Evolutionary conservation across 2,113 vertebrate genomes (phyloP).

Genomic region (Sinocyclocheilus rhinocerous): DNA sequence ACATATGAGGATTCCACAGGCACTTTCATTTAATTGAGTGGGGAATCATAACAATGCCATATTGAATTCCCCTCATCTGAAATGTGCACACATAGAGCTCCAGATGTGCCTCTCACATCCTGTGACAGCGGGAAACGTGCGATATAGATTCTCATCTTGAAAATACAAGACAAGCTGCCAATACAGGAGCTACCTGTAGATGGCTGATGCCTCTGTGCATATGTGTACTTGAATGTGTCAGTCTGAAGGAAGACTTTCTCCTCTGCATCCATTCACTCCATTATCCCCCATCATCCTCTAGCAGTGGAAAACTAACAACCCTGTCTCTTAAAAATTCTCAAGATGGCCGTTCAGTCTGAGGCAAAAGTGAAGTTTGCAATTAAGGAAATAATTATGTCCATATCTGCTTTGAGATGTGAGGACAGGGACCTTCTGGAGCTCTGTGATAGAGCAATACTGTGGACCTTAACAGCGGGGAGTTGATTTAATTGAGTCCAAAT

Average conservation of each 20-base stretch:
- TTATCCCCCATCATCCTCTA: slow-evolving; percentile 30
- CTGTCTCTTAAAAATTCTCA: slow-evolving; percentile 22
- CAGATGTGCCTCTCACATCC: slow-evolving; percentile 1
- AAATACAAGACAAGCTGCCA: slow-evolving; percentile 65
- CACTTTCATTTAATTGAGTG: slow-evolving; percentile 20
- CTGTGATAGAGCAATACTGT: slow-evolving; percentile 66
- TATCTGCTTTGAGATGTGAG: slow-evolving; percentile 70
- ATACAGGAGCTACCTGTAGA: slow-evolving; percentile 45
- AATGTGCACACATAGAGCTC: neutral
- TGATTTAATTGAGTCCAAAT: slow-evolving; percentile 80
- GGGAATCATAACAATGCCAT: slow-evolving; percentile 10
- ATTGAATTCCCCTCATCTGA: neutral
- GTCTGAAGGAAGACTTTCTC: neutral
- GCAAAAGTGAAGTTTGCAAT: slow-evolving; percentile 65
- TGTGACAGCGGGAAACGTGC: slow-evolving; percentile 8
- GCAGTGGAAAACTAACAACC: neutral
- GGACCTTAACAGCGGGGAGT: slow-evolving; percentile 76
- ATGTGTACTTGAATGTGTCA: slow-evolving; percentile 12
- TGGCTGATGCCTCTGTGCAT: slow-evolving; percentile 22
- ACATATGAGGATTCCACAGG: slow-evolving; percentile 14
- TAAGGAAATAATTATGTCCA: slow-evolving; percentile 73
- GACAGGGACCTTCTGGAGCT: slow-evolving; percentile 56
- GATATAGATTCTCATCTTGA: slow-evolving; percentile 59
- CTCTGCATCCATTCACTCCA: neutral
- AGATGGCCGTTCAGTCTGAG: slow-evolving; percentile 36